Evolutionary conservation across 2,888 invertebrate species (phyloP).

Genomic region (Xestoiulus laeticollis): DNA sequence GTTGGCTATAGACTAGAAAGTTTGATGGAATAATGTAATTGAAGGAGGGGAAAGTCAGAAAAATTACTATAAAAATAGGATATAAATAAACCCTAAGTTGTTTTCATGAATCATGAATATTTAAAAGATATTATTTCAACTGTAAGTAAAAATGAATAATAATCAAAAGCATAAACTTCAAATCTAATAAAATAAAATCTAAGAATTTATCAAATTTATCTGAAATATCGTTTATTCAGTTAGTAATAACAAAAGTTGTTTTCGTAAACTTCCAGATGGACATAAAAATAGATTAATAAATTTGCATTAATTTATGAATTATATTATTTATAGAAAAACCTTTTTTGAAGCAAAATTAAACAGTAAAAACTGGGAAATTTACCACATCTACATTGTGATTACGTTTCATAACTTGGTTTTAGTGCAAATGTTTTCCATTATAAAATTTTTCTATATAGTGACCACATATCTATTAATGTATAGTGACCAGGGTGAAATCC

Average conservation of each 20-base stretch:
- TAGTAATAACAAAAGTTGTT: background rate
- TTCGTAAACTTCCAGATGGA: background rate
- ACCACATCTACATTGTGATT: too few species aligned
- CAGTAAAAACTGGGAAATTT: too few species aligned
- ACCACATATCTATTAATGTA: too few species aligned
- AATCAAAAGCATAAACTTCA: too few species aligned
- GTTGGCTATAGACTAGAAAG: background rate
- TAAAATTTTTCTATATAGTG: too few species aligned
- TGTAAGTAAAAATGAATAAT: background rate
- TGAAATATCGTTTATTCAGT: background rate
- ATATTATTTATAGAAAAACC: too few species aligned
- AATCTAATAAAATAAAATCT: background rate
- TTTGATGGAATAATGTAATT: constrained; percentile 3
- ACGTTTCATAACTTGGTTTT: too few species aligned
- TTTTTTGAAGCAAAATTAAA: too few species aligned
- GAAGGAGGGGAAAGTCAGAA: background rate
- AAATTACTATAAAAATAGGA: constrained; percentile 13
- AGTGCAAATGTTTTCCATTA: too few species aligned
- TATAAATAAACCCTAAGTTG: background rate
- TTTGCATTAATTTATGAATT: too few species aligned
- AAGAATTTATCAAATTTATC: background rate
- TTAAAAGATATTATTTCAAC: background rate
- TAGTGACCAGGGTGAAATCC: too few species aligned
- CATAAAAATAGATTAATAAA: background rate
- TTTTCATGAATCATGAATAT: background rate